Base-by-base conservation (phyloP, 2,113 vertebrate genomes). In the Platysteira castanea region DNA sequence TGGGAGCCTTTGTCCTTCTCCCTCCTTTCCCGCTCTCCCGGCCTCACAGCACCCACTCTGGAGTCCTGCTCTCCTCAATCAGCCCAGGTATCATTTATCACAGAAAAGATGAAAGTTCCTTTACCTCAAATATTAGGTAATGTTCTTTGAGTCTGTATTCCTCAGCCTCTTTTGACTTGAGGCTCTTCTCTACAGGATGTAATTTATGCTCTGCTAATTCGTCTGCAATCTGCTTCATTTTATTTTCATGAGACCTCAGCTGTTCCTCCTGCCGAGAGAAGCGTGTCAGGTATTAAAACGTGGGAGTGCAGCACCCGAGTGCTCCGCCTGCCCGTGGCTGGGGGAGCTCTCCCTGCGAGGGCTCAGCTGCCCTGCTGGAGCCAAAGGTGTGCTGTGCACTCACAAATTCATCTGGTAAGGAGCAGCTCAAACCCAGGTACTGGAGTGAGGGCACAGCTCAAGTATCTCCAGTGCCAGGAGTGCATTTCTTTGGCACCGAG, bases 51-150 rank as follows among this genome's bases (percentile, higher is more conserved):
- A 75, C 31, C 80, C 77, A 68, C 49, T 82, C 73, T 3, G 1
- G 15, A 69, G 54, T 56, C 78, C 87, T 78, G 44, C 10, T 71
- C 78, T 74, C 73, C 68, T 83, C 74, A 53, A 42, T 74, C 83
- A 83, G 53, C 46, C 74, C 84, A 26, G 39, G 33, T 37, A 89
- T 37, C 73, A 93, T 94, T 93, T 87, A 83, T 92, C 84, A 93
- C n/a, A 67, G 54, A 75, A 89, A 91, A 94, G 70, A 92, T 69
- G 71, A 75, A 95, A 91, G 50, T 81, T 88, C 63, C 33, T 98
- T 97, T 98, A 99, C 99, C 99, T 99, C 99, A 26, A 99, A 99
- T 22, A 97, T 99, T 97, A 99, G 98, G 98, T 99, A 99, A 97
- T 99, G 99, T 97, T 99, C 99, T 98, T 99, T 99, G 90, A 99